Percentiles rank a stretch among this genome's conserved stretches.
phyloP scores from a whole-genome alignment of 2,888 invertebrate species.

The Agrochola lota region DNA sequence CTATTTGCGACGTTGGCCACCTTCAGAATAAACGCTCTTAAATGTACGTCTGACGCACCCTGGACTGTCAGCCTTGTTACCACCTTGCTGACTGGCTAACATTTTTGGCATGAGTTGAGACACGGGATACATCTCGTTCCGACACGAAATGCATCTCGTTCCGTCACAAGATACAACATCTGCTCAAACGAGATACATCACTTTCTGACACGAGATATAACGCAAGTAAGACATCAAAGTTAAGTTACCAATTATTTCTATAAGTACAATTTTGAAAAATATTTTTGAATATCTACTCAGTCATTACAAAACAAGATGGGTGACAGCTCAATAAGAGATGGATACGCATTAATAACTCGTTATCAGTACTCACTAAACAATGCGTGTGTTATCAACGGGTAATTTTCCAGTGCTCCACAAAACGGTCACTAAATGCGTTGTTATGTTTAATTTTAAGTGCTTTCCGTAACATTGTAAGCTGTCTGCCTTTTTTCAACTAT shows the following conservation, averaged over 20 bases:
- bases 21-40: no score
- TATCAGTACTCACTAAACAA: conserved; percentile 31
- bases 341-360: conserved; percentile 7
- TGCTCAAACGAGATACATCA: background rate
- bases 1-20: no score
- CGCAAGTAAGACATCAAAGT: background rate
- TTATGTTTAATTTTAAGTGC: background rate
- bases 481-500: background rate
- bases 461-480: background rate
- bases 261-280: conserved; percentile 48
- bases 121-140: background rate
- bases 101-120: no score
- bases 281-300: conserved; percentile 47
- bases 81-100: background rate
- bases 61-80: background rate
- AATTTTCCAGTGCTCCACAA: conserved; percentile 22
- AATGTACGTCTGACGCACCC: background rate
- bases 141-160: background rate
- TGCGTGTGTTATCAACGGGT: conserved; percentile 25
- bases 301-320: conserved; percentile 24
- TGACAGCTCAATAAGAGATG: conserved; percentile 5
- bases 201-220: background rate
- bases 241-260: background rate
- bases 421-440: background rate
- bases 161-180: background rate